Evolutionary conservation across 2,797 vertebrate genomes (phyloP), one percentile per base, ranked within the genome.

Genomic region (Nyctalus aviator): DNA sequence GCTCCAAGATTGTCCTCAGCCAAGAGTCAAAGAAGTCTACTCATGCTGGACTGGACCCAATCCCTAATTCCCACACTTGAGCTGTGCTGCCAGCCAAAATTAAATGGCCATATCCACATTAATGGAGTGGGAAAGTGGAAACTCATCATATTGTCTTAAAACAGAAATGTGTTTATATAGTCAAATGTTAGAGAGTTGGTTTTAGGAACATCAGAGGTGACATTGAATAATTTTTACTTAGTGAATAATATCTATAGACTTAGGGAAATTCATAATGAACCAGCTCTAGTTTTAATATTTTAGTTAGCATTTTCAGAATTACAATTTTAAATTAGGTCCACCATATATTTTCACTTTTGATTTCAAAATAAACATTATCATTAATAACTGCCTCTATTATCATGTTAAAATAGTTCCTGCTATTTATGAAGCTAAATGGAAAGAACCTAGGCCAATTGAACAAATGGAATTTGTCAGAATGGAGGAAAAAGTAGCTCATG

Each of bases 11-110:
- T 92, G 53, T 37, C 88, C 46, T 87, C 12, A 92, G 94, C 85
- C 68, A 75, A 12, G 62, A 96, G 72, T 82, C 90, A 92, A 94
- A 94, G 81, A 84, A 87, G 41, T 82, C 78, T 84, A 46, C 76
- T 91, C 68, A 84, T 64, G 83, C 88, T 96, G 96, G 92, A 96
- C 85, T 83, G 53, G 50, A 84, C 96, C 90, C 97, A 94, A 79
- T 64, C 92, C 57, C 88, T 95, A 66, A 94, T 87, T 93, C 94
- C 92, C 88, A 78, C 4, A 4, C 41, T 77, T 81, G 66, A 17
- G n/a, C 68, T 92, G 53, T 50, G 79, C 57, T 96, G 94, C 92
- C 95, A 96, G 92, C 83, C 83, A 78, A 94, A 97, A 97, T 97
- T 96, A 97, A 97, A 90, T 90, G 96, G 88, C 93, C 90, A 53